Evolutionary conservation across 37 sponge, comb jelly and placozoan genomes (phyloP), one percentile per base, ranked within the genome.

Genomic region (Chondrilla cf. caribensis): DNA sequence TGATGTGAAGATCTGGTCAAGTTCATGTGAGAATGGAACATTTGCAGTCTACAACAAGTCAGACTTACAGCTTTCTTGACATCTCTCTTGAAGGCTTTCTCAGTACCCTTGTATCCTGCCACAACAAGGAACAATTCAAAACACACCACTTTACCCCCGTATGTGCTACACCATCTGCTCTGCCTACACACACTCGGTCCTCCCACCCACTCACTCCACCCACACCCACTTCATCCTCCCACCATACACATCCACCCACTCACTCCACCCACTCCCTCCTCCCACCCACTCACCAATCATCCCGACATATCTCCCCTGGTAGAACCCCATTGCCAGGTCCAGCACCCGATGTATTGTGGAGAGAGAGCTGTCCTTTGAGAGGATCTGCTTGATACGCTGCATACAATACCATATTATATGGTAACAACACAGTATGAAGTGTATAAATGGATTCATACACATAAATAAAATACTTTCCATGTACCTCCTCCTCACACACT

Each of bases 261-360:
- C 25, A n/a, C n/a, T n/a, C n/a, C n/a, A n/a, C n/a, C n/a, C 60
- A n/a, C 60, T n/a, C n/a, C n/a, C n/a, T n/a, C n/a, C n/a, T n/a
- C n/a, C n/a, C n/a, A n/a, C n/a, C n/a, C 33, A 68, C 70, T 28
- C 33, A 68, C 70, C 70, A 17, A 68, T 68, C 37, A 68, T 68
- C 37, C 70, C 70, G 7, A 19, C 25, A 29, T 68, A 68, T 28
- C 32, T 68, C 4, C 70, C 70, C 33, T 68, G 33, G 70, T 68
- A 68, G 37, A 68, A 68, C 37, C 70, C 70, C 33, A 68, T 68
- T 2, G 70, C 70, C 33, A 68, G 70, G 2, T 68, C 70, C 70
- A 68, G 37, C 33, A 68, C 70, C 2, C 37, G 33, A 6, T 68
- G 70, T 21, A 68, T 2, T 3, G 31, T 68, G 3, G 70, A 31